Evolutionary conservation across 1,140 invertebrate species (phyloP).

Genomic region (Hycleus phaleratus): DNA sequence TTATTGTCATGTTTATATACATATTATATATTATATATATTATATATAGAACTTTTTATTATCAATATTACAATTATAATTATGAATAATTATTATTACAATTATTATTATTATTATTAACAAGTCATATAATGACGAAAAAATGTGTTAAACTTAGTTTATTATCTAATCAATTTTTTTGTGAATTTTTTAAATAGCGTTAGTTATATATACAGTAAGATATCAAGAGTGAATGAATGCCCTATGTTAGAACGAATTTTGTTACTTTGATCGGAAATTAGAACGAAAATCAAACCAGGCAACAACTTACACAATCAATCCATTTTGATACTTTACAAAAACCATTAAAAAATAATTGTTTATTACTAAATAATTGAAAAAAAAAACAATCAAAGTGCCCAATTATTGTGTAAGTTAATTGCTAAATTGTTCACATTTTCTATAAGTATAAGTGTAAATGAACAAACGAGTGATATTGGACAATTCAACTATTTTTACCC

Average conservation of each 20-base stretch:
- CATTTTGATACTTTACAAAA: too few species aligned
- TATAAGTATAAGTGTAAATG: too few species aligned
- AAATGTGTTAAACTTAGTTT: slow-evolving; percentile 31
- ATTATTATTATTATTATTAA: slow-evolving; percentile 19
- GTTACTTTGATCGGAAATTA: too few species aligned
- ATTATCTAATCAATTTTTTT: neutral
- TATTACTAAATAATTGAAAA: too few species aligned
- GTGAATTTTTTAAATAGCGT: slow-evolving; percentile 13
- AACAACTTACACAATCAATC: too few species aligned
- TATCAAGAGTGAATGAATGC: slow-evolving; percentile 20
- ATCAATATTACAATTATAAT: too few species aligned
- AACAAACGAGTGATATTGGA: slow-evolving; percentile 8
- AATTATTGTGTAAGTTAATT: neutral
- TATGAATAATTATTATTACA: slow-evolving; percentile 4
- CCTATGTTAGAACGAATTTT: slow-evolving; percentile 10
- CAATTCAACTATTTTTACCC: slow-evolving; percentile 3
- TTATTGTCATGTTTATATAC: slow-evolving; percentile 33
- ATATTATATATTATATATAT: slow-evolving; percentile 6
- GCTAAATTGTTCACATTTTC: neutral
- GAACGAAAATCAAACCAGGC: too few species aligned
- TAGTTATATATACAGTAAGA: slow-evolving; percentile 7
- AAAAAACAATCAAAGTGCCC: neutral
- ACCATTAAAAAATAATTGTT: too few species aligned
- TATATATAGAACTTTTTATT: too few species aligned
- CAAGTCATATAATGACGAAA: slow-evolving; percentile 38